phyloP scores from a whole-genome alignment of 2,113 vertebrate genomes.

The Gallinago media region DNA sequence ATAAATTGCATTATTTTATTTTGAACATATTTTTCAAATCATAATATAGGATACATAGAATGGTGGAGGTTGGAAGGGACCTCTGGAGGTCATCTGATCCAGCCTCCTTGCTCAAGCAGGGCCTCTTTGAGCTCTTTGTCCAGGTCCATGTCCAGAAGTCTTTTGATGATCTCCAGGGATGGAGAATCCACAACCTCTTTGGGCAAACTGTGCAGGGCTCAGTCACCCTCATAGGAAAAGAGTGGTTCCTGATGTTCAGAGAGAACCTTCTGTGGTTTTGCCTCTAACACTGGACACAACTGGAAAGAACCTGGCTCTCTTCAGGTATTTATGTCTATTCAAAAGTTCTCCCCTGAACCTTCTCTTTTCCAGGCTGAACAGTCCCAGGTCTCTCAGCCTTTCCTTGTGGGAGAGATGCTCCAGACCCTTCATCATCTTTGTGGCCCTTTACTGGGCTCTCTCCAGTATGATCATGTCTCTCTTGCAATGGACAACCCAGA shows the following conservation, averaged over 20 bases:
- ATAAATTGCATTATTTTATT: neutral
- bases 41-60: neutral
- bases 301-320: neutral
- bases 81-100: neutral
- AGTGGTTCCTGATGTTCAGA: neutral
- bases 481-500: neutral
- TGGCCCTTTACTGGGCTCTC: neutral
- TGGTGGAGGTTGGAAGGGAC: neutral
- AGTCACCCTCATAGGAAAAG: neutral
- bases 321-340: neutral
- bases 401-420: neutral
- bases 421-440: neutral
- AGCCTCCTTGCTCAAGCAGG: neutral
- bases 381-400: neutral
- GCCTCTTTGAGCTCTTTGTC: neutral
- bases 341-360: no score
- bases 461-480: neutral
- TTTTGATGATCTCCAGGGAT: neutral
- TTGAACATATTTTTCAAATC: neutral
- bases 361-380: neutral
- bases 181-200: neutral
- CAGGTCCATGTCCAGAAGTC: neutral
- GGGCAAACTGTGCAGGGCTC: neutral
- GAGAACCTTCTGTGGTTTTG: neutral
- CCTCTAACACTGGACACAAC: neutral